phyloP scores from a whole-genome alignment of 2,888 invertebrate genomes.

The Odontocolon sp. region DNA sequence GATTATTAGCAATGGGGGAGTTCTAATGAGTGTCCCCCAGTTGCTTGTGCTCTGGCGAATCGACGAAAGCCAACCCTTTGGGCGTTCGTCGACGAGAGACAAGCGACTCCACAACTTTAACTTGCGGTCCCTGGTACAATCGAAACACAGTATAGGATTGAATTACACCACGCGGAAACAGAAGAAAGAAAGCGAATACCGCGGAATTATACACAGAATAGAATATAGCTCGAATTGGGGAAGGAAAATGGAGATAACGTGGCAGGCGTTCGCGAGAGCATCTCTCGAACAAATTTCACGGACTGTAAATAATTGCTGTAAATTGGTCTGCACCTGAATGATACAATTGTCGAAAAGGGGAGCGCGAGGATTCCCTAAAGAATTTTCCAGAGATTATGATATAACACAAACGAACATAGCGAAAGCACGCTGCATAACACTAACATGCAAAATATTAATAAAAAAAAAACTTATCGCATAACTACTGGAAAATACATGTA shows the following conservation, averaged over 20 bases:
- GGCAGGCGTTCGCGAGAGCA: too few relatives aligned
- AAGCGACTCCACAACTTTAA: not conserved
- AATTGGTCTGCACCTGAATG: too few relatives aligned
- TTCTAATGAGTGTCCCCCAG: conserved; percentile 2
- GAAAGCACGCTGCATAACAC: too few relatives aligned
- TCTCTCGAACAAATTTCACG: not conserved
- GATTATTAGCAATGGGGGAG: conserved; percentile 28
- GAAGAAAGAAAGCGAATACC: not conserved
- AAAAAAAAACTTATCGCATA: conserved; percentile 10
- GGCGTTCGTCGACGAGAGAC: not conserved
- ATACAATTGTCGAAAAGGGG: too few relatives aligned
- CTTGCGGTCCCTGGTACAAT: too few relatives aligned
- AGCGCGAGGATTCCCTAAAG: too few relatives aligned
- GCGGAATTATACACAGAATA: not conserved
- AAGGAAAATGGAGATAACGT: not conserved
- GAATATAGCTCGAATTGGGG: not conserved
- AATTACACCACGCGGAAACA: not conserved
- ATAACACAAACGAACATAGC: too few relatives aligned
- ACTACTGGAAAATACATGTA: not conserved
- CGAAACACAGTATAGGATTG: not conserved
- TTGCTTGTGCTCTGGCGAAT: not conserved
- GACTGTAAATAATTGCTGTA: too few relatives aligned
- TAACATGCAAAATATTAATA: too few relatives aligned
- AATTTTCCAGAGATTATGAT: too few relatives aligned
- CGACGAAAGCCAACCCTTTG: not conserved